These are phyloP conservation scores for Podabrus alpinus DNA, from an alignment of 2,888 invertebrate genomes.

Conservation along the genomic window DNA sequence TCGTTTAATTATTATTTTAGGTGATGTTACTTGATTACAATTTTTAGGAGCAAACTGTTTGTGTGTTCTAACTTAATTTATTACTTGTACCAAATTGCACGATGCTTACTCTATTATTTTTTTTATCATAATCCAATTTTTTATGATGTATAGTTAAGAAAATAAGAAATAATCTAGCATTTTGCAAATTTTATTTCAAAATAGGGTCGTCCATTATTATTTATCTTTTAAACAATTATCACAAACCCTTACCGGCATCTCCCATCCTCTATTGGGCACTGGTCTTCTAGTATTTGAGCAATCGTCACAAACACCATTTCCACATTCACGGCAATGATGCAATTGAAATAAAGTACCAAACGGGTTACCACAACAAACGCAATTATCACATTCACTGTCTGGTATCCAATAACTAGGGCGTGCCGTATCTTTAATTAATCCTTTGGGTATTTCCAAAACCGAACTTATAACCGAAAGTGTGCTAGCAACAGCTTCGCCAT, in stretches of 20 bases:
- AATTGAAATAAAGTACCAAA: slow-evolving; percentile 61
- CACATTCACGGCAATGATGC: slow-evolving; percentile 76
- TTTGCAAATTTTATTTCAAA: not conserved
- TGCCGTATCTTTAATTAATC: slow-evolving; percentile 76
- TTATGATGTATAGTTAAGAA: not conserved
- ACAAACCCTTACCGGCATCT: slow-evolving; percentile 74
- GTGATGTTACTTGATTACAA: not conserved
- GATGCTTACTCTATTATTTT: not conserved
- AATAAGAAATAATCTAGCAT: not conserved
- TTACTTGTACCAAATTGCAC: not conserved
- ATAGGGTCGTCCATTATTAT: slow-evolving; percentile 9
- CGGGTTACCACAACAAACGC: slow-evolving; percentile 65
- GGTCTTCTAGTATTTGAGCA: slow-evolving; percentile 64
- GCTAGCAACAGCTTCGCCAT: slow-evolving; percentile 74
- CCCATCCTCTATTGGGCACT: slow-evolving; percentile 77
- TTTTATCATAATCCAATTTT: not conserved
- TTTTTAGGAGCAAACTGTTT: not conserved
- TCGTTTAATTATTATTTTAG: not conserved
- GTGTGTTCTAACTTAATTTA: not conserved
- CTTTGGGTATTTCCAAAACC: slow-evolving; percentile 74
- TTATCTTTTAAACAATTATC: slow-evolving; percentile 60
- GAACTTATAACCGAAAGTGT: slow-evolving; percentile 72
- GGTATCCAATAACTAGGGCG: slow-evolving; percentile 82
- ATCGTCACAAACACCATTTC: slow-evolving; percentile 69
- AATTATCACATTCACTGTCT: slow-evolving; percentile 69